These are phyloP conservation scores for Sphenodon punctatus DNA, from an alignment of 2,797 vertebrate genomes.

Conservation along the genomic window DNA sequence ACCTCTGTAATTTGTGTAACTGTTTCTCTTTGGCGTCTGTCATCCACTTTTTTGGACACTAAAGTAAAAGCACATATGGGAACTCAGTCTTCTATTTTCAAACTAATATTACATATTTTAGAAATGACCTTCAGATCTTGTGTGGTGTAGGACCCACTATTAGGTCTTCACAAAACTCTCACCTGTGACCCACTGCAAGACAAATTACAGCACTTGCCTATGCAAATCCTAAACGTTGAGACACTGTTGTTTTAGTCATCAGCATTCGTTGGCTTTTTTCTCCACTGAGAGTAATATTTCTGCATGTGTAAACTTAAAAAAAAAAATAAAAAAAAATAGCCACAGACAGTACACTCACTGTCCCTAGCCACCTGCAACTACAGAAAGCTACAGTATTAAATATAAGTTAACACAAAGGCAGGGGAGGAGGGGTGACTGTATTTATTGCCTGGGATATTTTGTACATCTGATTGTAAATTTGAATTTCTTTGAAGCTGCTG, in stretches of 20 bases:
- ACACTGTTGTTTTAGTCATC: constrained; percentile 41
- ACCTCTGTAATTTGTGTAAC: not conserved
- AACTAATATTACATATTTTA: not conserved
- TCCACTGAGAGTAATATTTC: constrained; percentile 16
- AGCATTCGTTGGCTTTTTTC: constrained; percentile 40
- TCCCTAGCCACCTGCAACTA: not conserved
- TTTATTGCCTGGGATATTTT: no score
- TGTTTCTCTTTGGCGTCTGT: not conserved
- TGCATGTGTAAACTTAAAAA: constrained; percentile 28
- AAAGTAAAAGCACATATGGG: constrained; percentile 7
- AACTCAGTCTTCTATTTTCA: not conserved
- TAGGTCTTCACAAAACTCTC: not conserved
- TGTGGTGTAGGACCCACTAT: not conserved
- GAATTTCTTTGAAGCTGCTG: not conserved
- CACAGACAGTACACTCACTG: not conserved
- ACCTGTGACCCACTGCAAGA: constrained; percentile 5
- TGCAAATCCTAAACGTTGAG: constrained; percentile 3
- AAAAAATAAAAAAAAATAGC: no score
- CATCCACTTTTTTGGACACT: not conserved
- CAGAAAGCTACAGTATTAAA: no score
- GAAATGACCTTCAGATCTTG: not conserved
- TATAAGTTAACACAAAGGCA: no score
- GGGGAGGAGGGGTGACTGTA: no score
- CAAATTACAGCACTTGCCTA: not conserved
- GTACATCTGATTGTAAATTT: no score